Base-by-base conservation (phyloP, 2,888 invertebrate genomes). In the Meliscaeva auricollis region DNA sequence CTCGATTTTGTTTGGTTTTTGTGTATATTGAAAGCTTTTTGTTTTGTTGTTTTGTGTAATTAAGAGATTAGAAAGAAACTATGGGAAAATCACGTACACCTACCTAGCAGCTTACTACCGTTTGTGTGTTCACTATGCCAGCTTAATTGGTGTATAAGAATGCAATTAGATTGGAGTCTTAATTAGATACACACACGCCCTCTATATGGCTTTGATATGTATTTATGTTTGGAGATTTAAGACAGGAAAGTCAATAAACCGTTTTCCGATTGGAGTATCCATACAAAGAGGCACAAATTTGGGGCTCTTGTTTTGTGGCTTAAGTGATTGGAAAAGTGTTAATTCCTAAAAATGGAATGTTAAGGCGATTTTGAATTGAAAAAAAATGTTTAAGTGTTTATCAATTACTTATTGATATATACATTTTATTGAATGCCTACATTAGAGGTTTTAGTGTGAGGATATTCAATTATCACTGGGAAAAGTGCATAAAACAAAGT, bases 1-100 rank as follows among this genome's bases (percentile, higher is more conserved):
- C 52, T 70, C 64, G 20, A n/a, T 74, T 64, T 56, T 74, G 8
- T 64, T 38, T 60, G 50, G 58, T 64, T 62, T 38, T 38, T 32
- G 26, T 54, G 6, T 20, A 35, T 66, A 48, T 73, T 15, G 15
- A 52, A 52, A 50, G 38, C 52, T 73, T 70, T 70, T 70, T 56
- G 60, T 54, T 68, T 48, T 4, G 9, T 66, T 48, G 15, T 30
- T 64, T 20, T 54, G 20, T 81, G 76, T 87, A 78, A 87, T 87
- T 87, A 81, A 82, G 82, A 69, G 73, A 82, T 87, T 82, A 87
- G 87, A 81, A 46, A 4, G 44, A 44, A 82, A 78, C 87, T 73
- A 74, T 87, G 82, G 78, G 81, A 87, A 82, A 77, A 74, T 69
- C 74, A 52, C 58, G 73, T 69, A 72, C 38, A 26, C 22, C 41